These are phyloP conservation scores for Eulemur macaco DNA, from an alignment of 2,113 vertebrate species.

Conservation along the genomic window DNA sequence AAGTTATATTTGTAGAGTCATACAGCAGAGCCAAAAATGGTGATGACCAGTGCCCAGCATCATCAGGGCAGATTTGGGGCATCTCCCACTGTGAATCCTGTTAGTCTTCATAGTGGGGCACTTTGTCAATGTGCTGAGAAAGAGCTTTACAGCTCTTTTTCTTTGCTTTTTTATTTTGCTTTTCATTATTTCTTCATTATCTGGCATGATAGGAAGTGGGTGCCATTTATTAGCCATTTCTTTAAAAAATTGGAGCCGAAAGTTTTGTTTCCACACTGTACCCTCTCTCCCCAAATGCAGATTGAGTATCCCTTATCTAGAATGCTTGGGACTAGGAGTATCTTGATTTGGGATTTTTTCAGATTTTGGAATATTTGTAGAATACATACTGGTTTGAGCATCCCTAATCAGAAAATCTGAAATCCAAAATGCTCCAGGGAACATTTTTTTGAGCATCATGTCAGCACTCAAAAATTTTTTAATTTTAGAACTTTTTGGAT, in stretches of 20 bases:
- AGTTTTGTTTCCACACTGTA: background rate
- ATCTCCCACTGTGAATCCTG: background rate
- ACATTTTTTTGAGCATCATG: background rate
- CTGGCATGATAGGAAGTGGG: background rate
- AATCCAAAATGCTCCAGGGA: background rate
- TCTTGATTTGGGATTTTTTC: background rate
- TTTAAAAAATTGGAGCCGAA: background rate
- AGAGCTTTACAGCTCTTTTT: background rate
- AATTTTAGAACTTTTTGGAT: background rate
- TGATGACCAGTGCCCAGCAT: background rate
- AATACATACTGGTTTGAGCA: background rate
- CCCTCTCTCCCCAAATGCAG: background rate
- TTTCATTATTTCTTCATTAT: background rate
- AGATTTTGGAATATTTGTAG: background rate
- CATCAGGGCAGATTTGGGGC: background rate
- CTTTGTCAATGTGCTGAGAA: background rate
- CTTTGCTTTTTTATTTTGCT: background rate
- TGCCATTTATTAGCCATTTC: background rate
- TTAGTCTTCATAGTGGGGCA: background rate
- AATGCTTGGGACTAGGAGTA: background rate
- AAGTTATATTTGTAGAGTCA: background rate
- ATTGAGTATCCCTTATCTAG: background rate
- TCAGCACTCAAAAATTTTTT: background rate
- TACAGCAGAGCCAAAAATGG: background rate
- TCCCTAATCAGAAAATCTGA: background rate